These are phyloP conservation scores for Diplosoma virens DNA, from an alignment of 23 tunicate genomes.

Conservation along the genomic window DNA sequence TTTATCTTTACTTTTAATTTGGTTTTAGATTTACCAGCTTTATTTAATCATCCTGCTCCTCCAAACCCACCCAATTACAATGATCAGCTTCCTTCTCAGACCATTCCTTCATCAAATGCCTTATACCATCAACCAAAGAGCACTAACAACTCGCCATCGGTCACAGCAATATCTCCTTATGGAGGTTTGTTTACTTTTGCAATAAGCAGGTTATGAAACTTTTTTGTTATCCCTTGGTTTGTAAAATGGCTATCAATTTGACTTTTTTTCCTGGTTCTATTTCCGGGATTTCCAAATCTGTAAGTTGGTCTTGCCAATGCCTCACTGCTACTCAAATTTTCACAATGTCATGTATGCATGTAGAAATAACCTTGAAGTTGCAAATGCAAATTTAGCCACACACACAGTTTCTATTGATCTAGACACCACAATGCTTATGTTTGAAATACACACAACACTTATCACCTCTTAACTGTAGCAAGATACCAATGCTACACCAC, in stretches of 20 bases:
- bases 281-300: background rate
- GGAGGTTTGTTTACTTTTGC: slow-evolving; percentile 48
- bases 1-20: background rate
- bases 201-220: background rate
- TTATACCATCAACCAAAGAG: slow-evolving; percentile 63
- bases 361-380: no score
- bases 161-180: slow-evolving; percentile 55
- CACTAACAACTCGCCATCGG: slow-evolving; percentile 67
- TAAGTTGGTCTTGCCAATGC: no score
- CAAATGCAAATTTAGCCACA: no score
- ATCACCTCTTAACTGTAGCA: no score
- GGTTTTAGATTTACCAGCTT: slow-evolving; percentile 64
- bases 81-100: slow-evolving; percentile 39
- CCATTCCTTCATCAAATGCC: slow-evolving; percentile 19
- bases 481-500: no score
- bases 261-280: background rate
- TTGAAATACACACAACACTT: no score
- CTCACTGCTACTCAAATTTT: no score
- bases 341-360: no score
- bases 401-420: no score
- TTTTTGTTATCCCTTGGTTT: background rate
- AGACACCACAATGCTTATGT: no score
- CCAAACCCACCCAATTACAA: slow-evolving; percentile 77
- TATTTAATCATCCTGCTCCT: slow-evolving; percentile 69
- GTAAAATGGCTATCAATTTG: background rate